phyloP scores from a whole-genome alignment of 2,113 vertebrate genomes.

The Onychostruthus taczanowskii region DNA sequence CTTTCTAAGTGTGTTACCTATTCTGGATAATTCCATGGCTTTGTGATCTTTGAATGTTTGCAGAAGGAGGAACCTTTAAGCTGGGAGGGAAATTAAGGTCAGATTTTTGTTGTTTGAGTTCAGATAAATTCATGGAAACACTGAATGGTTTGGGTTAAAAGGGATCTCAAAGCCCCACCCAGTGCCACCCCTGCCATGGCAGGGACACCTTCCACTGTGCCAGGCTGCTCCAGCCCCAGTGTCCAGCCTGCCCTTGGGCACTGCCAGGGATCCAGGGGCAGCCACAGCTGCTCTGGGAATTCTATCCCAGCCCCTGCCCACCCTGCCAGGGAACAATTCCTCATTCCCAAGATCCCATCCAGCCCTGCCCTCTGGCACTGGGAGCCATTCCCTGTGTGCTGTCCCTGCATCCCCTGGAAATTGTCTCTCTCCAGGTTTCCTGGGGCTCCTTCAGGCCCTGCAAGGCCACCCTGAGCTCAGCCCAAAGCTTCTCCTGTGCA shows the following conservation, averaged over 20 bases:
- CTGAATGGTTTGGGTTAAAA: accelerated
- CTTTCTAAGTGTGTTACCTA: accelerated
- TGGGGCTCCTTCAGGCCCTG: not conserved
- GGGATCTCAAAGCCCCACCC: accelerated
- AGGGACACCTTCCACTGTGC: not conserved
- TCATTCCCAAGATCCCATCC: too few relatives aligned
- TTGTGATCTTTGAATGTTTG: not conserved
- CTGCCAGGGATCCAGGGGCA: not conserved
- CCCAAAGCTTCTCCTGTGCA: not conserved
- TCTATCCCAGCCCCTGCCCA: not conserved
- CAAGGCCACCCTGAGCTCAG: not conserved
- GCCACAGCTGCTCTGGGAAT: not conserved
- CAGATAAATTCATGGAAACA: not conserved
- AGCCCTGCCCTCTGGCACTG: too few relatives aligned
- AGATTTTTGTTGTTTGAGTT: not conserved
- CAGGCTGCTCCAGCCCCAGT: not conserved
- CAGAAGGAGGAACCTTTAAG: not conserved
- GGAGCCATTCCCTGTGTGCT: not conserved
- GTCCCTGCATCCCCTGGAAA: not conserved
- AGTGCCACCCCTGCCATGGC: not conserved
- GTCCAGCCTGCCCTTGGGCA: not conserved
- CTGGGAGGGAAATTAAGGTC: not conserved
- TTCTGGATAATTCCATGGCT: not conserved
- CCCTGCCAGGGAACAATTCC: not conserved
- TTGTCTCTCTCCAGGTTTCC: not conserved